phyloP scores from a whole-genome alignment of 2,888 invertebrate genomes.

The Elaeidobius kamerunicus region DNA sequence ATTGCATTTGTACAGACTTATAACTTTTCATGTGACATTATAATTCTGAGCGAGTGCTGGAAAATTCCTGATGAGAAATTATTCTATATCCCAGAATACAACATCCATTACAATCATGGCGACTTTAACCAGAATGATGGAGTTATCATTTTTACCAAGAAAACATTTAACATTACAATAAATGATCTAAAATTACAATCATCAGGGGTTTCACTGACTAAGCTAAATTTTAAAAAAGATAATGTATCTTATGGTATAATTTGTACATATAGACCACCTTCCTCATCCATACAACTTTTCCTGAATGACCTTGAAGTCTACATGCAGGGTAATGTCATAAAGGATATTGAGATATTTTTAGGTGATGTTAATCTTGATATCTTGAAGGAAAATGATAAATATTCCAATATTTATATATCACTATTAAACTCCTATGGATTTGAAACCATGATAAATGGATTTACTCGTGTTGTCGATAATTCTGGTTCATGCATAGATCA shows the following conservation, averaged over 20 bases:
- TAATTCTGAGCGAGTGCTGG: not conserved
- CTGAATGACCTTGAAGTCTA: conserved; percentile 1
- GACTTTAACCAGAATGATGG: conserved; percentile 6
- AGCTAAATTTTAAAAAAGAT: conserved; percentile 1
- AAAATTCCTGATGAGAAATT: not conserved
- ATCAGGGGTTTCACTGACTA: conserved; percentile 5
- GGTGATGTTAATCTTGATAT: conserved; percentile 9
- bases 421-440: not conserved
- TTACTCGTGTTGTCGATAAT: not conserved
- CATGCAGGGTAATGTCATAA: conserved; percentile 5
- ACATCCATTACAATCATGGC: not conserved
- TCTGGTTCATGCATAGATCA: conserved; percentile 7
- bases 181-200: conserved; percentile 5
- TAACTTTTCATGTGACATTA: not conserved
- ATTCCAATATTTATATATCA: conserved; percentile 1
- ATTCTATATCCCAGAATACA: not conserved
- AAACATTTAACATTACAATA: conserved; percentile 2
- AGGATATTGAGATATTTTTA: conserved; percentile 8
- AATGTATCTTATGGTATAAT: conserved; percentile 8
- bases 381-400: not conserved
- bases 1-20: not conserved
- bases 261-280: conserved; percentile 9
- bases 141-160: conserved; percentile 7
- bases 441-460: not conserved
- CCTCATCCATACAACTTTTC: conserved; percentile 4